Conservation (phyloP, 1,140 invertebrate genomes). For the Calliopsis andreniformis region DNA sequence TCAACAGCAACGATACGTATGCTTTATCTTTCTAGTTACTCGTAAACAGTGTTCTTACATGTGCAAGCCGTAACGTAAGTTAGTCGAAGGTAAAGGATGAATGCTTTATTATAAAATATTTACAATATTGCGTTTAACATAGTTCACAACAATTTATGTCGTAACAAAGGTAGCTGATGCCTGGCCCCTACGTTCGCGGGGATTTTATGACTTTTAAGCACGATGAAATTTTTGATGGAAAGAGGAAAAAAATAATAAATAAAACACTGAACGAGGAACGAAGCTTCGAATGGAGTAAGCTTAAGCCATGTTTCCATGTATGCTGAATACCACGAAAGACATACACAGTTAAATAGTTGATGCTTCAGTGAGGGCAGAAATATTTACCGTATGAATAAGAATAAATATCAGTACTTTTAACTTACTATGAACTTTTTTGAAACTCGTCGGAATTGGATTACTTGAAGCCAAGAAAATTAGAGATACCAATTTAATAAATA, state of each 20-base stretch:
- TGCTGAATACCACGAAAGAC: background rate
- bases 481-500: no score
- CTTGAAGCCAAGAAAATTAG: no score
- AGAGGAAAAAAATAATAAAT: slow-evolving; percentile 12
- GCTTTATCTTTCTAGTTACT: background rate
- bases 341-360: no score
- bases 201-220: slow-evolving; percentile 31
- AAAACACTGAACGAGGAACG: slow-evolving; percentile 20
- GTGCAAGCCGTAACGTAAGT: slow-evolving; percentile 48
- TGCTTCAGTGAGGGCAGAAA: no score
- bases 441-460: no score
- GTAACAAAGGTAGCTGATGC: background rate
- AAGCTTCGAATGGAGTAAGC: slow-evolving; percentile 10
- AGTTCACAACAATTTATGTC: slow-evolving; percentile 3
- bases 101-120: slow-evolving; percentile 51
- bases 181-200: background rate
- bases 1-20: background rate
- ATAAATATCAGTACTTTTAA: background rate
- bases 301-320: background rate
- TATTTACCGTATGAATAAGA: background rate
- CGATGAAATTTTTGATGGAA: slow-evolving; percentile 2
- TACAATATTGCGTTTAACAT: slow-evolving; percentile 46
- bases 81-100: slow-evolving; percentile 42
- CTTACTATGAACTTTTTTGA: no score
- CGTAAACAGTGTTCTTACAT: slow-evolving; percentile 2